Base-by-base conservation (phyloP, 2,888 invertebrate species). In the Heliothis peltigera region DNA sequence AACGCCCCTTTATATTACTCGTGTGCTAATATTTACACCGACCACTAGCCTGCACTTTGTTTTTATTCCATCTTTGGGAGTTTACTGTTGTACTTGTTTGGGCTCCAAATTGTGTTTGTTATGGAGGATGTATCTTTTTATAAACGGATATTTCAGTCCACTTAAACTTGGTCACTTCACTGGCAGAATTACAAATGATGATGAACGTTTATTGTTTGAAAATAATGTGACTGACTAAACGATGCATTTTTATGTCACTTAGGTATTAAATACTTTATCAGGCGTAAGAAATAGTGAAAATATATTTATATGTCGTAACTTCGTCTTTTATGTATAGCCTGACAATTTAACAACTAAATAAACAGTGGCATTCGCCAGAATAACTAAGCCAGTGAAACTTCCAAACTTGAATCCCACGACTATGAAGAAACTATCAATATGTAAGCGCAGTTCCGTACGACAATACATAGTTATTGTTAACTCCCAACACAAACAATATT, bases 1-100 rank as follows among this genome's bases (percentile, higher is more conserved):
- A 68, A 68, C 80, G 82, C 84, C 86, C 72, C 71, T 71, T 75
- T 73, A 79, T 64, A 80, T 84, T 63, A 70, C 55, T 66, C 56
- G 58, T 56, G 59, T 64, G 58, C 57, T 71, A 70, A 74, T 82
- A 75, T 79, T 77, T 65, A 67, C 28, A 42, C 25, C 22, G 17
- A 4, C 25, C 32, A 19, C 48, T 39, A 46, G 47, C 32, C 12
- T 59, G 60, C 49, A 53, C 49, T 63, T 58, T 59, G 46, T 56
- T 60, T 59, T 66, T 61, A 61, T 63, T 59, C 57, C 0, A 42
- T 44, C 7, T 52, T 42, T 46, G 39, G 49, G 39, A 56, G n/a
- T 46, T 19, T 7, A 47, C 8, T 19, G 42, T 42, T 53, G 15
- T 25, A 35, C 4, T 48, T 19, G 17, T 19, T 59, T 39, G 15